Evolutionary conservation across 92 coral and sea anemone genomes (phyloP), one percentile per base, ranked within the genome.

Genomic region (Porites divaricata): DNA sequence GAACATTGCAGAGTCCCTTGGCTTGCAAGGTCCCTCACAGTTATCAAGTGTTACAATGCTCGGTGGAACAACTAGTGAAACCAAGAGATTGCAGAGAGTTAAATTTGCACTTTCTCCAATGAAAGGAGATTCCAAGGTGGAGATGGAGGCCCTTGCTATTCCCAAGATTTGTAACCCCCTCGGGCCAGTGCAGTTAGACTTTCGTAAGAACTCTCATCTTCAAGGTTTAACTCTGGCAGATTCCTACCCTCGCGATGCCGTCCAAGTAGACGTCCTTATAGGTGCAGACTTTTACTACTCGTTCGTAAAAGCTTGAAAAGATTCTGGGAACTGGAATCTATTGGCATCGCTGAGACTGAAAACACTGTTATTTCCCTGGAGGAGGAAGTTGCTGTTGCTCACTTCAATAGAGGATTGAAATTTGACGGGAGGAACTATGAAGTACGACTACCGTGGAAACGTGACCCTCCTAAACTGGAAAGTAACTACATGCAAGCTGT

Each of bases 271-370:
- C 53, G 83, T 88, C 24, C 79, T 88, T 81, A 88, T 83, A 16
- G 89, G 91, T 67, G 88, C 88, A 0, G 91, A 88, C 69, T 63
- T 73, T 65, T 76, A 75, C 75, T 83, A 70, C 75, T 66, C 74
- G 64, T 83, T 83, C 57, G 81, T 69, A 79, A 26, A 2, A 70
- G 70, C 26, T 74, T 90, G 66, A 87, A 57, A 62, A 83, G 74
- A 22, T 88, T 91, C 66, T 78, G 94, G 94, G 94, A 91, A 68
- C 81, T 82, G 1, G 87, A 91, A 74, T 64, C 89, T 1, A 87
- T 91, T 9, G 91, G 91, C 22, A 79, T 91, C 24, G 26, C 66
- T 48, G 74, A 73, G n/a, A 35, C 49, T 26, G 86, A 63, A 28
- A 25, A 79, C 23, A 57, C 80, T 10, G 17, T 25, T 20, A 74